A percentile compares a stretch with the other conserved stretches of the same genome.
Evolutionary conservation across 2,113 vertebrate genomes (phyloP).

Genomic region (Genyomyrus donnyi): DNA sequence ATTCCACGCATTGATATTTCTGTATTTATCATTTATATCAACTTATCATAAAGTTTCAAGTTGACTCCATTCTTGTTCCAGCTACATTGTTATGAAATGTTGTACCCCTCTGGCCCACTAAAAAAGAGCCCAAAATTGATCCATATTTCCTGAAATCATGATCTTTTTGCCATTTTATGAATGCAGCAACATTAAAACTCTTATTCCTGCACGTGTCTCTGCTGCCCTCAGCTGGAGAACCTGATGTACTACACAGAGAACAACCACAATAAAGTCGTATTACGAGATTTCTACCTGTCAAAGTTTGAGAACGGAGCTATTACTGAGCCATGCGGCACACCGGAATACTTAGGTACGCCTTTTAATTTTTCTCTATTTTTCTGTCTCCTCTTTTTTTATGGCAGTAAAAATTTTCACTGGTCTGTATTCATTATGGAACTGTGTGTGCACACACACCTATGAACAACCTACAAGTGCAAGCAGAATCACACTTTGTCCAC

Average conservation of each 20-base stretch:
- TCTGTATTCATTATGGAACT: not conserved
- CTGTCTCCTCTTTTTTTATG: constrained; percentile 21
- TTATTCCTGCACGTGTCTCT: not conserved
- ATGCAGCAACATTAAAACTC: not conserved
- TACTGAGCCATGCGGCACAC: constrained; percentile 76
- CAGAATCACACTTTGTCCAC: not conserved
- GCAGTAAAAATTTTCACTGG: not conserved
- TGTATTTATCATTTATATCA: not conserved
- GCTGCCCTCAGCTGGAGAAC: constrained; percentile 66
- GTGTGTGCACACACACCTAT: not conserved
- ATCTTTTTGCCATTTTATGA: not conserved
- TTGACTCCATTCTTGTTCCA: not conserved
- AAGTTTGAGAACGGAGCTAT: constrained; percentile 73
- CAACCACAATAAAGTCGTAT: constrained; percentile 75
- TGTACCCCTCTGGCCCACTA: not conserved
- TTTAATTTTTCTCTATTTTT: not conserved
- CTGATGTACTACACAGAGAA: constrained; percentile 78
- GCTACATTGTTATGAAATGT: not conserved
- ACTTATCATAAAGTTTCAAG: not conserved
- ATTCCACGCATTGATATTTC: not conserved
- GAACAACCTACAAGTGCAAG: not conserved
- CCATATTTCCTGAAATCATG: not conserved
- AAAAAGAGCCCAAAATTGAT: too few relatives aligned
- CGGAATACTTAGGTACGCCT: constrained; percentile 67
- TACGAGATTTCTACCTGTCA: constrained; percentile 76